Evolutionary conservation across 2,113 vertebrate genomes (phyloP).

Genomic region (Alectura lathami): DNA sequence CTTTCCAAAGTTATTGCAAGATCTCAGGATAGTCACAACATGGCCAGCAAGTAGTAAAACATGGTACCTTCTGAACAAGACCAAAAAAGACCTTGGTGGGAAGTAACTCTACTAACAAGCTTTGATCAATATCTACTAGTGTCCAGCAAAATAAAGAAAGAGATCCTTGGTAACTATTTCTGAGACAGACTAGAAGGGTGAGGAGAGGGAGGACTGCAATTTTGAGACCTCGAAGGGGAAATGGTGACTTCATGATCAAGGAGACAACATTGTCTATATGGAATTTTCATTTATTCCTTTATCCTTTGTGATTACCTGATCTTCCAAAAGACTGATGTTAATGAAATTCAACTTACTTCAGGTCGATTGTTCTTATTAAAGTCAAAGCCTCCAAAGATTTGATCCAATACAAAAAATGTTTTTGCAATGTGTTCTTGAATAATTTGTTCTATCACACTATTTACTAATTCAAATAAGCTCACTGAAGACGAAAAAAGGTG

Average conservation of each 20-base stretch:
- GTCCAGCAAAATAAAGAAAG: not conserved
- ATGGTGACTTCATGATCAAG: not conserved
- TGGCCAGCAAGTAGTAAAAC: not conserved
- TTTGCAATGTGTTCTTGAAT: not conserved
- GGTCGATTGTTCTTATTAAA: not conserved
- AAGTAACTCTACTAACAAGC: not conserved
- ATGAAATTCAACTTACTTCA: not conserved
- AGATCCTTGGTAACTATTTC: not conserved
- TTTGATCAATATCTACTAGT: not conserved
- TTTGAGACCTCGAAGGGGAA: not conserved
- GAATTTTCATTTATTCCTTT: not conserved
- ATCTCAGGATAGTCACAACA: not conserved
- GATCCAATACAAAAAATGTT: not conserved
- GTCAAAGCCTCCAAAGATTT: not conserved
- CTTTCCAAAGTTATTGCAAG: not conserved
- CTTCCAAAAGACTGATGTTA: not conserved
- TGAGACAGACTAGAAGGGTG: not conserved
- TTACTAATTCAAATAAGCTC: not conserved
- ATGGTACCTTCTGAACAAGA: not conserved
- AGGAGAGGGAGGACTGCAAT: not conserved
- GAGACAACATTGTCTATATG: not conserved
- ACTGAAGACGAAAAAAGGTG: rapidly evolving
- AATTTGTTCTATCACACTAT: not conserved
- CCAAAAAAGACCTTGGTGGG: not conserved
- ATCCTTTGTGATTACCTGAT: not conserved